These are phyloP conservation scores for Eledone cirrhosa DNA, from an alignment of 2,888 invertebrate species.

Conservation along the genomic window DNA sequence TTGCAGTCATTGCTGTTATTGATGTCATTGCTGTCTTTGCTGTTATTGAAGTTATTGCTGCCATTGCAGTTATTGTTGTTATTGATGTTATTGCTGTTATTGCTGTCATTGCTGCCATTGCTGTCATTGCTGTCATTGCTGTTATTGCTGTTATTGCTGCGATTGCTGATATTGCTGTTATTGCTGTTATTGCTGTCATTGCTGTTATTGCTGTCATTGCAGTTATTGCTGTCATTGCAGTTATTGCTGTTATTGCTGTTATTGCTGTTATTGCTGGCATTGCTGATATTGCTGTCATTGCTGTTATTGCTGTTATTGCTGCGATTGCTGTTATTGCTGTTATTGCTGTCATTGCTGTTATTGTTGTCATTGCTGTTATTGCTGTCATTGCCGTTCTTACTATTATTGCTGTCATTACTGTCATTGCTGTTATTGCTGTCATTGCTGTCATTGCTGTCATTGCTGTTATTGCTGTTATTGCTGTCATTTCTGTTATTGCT, in stretches of 20 bases:
- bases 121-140: no score
- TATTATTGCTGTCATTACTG: no score
- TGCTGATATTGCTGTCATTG: neutral
- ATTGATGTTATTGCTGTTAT: conserved; percentile 4
- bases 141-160: neutral
- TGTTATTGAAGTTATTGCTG: conserved; percentile 1
- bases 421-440: no score
- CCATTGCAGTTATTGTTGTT: conserved; percentile 4
- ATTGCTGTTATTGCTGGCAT: neutral
- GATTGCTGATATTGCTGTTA: neutral
- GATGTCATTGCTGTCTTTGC: conserved; percentile 4
- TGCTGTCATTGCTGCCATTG: conserved; percentile 9
- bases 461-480: no score
- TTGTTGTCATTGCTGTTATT: neutral
- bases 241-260: conserved; percentile 9
- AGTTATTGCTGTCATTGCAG: conserved; percentile 1
- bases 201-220: conserved; percentile 13
- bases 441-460: no score
- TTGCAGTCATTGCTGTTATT: no score
- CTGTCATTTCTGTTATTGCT: no score
- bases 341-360: neutral
- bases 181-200: conserved; percentile 9
- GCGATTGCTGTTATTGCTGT: neutral
- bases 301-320: neutral
- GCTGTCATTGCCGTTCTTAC: no score